A percentile compares a stretch with the other conserved stretches of the same genome.
phyloP scores from a whole-genome alignment of 2,113 vertebrate genomes.

The Phalacrocorax pelagicus region DNA sequence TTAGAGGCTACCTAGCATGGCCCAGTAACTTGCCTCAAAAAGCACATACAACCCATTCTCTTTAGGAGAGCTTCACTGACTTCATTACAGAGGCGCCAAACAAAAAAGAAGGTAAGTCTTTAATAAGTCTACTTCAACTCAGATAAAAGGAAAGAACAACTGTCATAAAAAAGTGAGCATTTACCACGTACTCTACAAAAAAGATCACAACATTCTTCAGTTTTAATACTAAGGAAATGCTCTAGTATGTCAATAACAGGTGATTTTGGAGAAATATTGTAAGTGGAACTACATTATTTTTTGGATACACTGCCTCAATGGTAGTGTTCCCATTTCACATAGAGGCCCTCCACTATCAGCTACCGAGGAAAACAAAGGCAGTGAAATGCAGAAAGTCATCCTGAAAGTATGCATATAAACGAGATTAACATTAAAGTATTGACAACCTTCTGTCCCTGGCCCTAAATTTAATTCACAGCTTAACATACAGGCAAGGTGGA shows the following conservation, averaged over 20 bases:
- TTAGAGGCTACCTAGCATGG: background rate
- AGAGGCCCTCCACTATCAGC: background rate
- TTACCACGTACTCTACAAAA: background rate
- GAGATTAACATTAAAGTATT: background rate
- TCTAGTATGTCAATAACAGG: background rate
- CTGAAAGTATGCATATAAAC: background rate
- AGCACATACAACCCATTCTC: background rate
- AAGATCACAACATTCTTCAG: background rate
- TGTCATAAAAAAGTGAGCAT: background rate
- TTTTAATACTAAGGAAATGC: background rate
- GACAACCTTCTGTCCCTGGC: background rate
- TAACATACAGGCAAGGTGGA: background rate
- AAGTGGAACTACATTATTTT: background rate
- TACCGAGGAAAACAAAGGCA: background rate
- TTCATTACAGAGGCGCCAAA: background rate
- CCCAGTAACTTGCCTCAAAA: background rate
- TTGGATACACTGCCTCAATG: background rate
- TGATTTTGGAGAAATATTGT: background rate
- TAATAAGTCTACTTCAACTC: background rate
- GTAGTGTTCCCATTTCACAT: background rate
- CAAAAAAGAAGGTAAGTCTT: background rate
- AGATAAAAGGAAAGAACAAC: background rate
- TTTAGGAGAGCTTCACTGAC: background rate
- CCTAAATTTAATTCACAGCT: background rate
- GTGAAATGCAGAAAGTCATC: background rate